These are phyloP conservation scores for Brachyhypopomus gauderio DNA, from an alignment of 2,113 vertebrate genomes.

Conservation along the genomic window DNA sequence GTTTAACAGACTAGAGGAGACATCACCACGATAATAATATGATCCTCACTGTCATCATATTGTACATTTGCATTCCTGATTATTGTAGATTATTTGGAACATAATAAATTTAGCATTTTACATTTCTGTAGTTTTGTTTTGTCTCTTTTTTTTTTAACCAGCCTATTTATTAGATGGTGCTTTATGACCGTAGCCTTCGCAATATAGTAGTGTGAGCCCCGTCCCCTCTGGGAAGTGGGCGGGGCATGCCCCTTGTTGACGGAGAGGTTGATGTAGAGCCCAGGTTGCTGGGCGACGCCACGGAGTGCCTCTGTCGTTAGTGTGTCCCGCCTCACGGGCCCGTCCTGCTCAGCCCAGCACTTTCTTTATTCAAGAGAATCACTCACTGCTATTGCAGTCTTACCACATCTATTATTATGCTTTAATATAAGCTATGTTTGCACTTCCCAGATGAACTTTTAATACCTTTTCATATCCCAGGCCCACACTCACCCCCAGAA, in stretches of 20 bases:
- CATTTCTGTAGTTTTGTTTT: neutral
- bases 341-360: conserved; percentile 60
- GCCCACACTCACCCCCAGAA: neutral
- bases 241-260: conserved; percentile 53
- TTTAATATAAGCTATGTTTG: conserved; percentile 64
- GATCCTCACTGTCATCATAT: conserved; percentile 42
- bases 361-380: conserved; percentile 51
- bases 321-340: conserved; percentile 18
- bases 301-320: conserved; percentile 31
- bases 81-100: conserved; percentile 53
- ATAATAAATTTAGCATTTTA: conserved; percentile 44
- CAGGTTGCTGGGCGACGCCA: conserved; percentile 48
- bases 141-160: conserved; percentile 51
- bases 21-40: conserved; percentile 46
- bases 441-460: conserved; percentile 55
- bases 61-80: conserved; percentile 60
- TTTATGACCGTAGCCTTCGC: conserved; percentile 59
- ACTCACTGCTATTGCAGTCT: conserved; percentile 56
- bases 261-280: conserved; percentile 26
- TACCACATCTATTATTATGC: conserved; percentile 32
- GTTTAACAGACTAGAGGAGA: conserved; percentile 36
- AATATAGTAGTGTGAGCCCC: conserved; percentile 45
- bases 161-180: conserved; percentile 69
- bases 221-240: conserved; percentile 29
- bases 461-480: neutral